Conservation (phyloP, 2,113 vertebrate species). For the Alaudala cheleensis region DNA sequence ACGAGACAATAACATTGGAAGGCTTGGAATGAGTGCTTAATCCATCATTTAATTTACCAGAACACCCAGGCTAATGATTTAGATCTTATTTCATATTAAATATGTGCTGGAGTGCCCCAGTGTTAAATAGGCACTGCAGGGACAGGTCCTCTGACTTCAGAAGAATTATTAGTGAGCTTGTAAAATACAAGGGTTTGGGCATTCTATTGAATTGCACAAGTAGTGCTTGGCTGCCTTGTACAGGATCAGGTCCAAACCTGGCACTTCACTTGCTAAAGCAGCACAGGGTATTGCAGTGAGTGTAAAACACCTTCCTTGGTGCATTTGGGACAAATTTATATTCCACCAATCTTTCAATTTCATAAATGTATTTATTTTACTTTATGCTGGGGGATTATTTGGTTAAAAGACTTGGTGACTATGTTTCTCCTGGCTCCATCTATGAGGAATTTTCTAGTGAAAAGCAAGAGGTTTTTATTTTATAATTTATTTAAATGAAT, state of each 20-base stretch:
- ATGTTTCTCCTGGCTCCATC: neutral
- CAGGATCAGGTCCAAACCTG: neutral
- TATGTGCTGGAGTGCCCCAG: neutral
- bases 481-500: neutral
- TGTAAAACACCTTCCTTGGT: neutral
- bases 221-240: neutral
- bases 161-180: neutral
- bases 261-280: neutral
- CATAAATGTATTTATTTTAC: neutral
- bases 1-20: neutral
- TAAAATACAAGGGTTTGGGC: neutral
- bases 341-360: neutral
- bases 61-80: neutral
- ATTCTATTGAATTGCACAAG: neutral
- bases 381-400: neutral
- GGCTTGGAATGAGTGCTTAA: neutral
- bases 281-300: neutral
- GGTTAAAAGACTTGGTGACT: fast-evolving
- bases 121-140: neutral
- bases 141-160: neutral
- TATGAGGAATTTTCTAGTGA: neutral
- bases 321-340: neutral
- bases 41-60: neutral
- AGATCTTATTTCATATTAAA: neutral
- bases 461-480: neutral